A percentile compares a stretch with the other conserved stretches of the same genome.
These are phyloP conservation scores for Triplophysa bombifrons DNA, from an alignment of 2,797 vertebrate genomes.

Conservation along the genomic window DNA sequence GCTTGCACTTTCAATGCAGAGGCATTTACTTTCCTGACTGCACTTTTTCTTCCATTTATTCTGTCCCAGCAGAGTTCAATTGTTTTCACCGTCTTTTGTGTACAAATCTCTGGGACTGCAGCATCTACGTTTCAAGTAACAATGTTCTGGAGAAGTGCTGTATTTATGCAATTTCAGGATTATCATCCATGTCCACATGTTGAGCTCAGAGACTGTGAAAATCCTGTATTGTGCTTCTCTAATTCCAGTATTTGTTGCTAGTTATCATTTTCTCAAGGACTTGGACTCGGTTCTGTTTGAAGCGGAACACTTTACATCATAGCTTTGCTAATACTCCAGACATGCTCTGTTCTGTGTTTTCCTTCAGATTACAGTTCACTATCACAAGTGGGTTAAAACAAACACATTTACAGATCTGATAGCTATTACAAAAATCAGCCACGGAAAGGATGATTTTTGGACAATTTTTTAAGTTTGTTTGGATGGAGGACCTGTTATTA, in stretches of 20 bases:
- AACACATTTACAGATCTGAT: slow-evolving; percentile 22
- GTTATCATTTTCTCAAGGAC: slow-evolving; percentile 15
- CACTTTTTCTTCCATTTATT: slow-evolving; percentile 33
- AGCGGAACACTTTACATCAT: not conserved
- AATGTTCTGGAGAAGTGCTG: not conserved
- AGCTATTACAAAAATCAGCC: slow-evolving; percentile 17
- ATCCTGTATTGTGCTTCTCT: slow-evolving; percentile 1
- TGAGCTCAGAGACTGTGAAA: slow-evolving; percentile 15
- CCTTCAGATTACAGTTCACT: slow-evolving; percentile 18
- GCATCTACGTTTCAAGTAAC: slow-evolving; percentile 14
- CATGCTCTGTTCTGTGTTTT: slow-evolving; percentile 7
- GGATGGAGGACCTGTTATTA: slow-evolving; percentile 39
- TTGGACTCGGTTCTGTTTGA: slow-evolving; percentile 19
- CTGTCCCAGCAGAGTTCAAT: slow-evolving; percentile 20
- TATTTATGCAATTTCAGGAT: slow-evolving; percentile 24
- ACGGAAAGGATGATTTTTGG: slow-evolving; percentile 20
- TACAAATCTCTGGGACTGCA: not conserved
- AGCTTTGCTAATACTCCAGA: slow-evolving; percentile 16
- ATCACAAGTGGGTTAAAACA: slow-evolving; percentile 11
- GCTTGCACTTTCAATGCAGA: slow-evolving; percentile 27
- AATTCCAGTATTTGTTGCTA: not conserved
- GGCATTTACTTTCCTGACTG: slow-evolving; percentile 43
- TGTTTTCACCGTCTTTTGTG: slow-evolving; percentile 28
- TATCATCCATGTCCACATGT: slow-evolving; percentile 36
- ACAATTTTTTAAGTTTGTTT: slow-evolving; percentile 23